Percentiles rank a stretch among this genome's conserved stretches.
These are phyloP conservation scores for Machaerirhynchus nigripectus DNA, from an alignment of 2,113 vertebrate species.

Conservation along the genomic window DNA sequence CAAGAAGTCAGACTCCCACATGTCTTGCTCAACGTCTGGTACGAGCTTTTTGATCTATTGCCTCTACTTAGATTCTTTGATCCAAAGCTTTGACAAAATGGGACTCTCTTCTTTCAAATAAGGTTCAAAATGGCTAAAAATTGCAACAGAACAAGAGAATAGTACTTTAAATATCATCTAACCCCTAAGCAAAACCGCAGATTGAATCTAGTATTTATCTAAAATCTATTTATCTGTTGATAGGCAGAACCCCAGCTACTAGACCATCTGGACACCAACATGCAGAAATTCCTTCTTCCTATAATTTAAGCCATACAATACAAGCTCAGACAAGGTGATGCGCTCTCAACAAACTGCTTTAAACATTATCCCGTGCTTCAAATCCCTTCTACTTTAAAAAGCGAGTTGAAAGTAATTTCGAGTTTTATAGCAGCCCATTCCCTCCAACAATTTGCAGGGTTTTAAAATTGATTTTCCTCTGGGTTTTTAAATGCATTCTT, in stretches of 20 bases:
- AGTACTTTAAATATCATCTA: constrained; percentile 20
- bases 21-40: constrained; percentile 36
- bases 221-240: not conserved
- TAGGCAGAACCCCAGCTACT: not conserved
- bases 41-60: constrained; percentile 36
- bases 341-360: not conserved
- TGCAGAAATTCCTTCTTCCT: not conserved
- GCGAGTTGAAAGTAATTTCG: not conserved
- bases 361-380: not conserved
- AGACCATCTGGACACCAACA: not conserved
- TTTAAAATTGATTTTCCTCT: not conserved
- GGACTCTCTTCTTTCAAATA: constrained; percentile 9
- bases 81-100: constrained; percentile 44
- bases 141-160: not conserved
- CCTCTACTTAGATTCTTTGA: constrained; percentile 33
- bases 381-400: not conserved
- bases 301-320: not conserved
- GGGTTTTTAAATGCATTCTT: not conserved
- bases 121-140: constrained; percentile 8
- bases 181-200: not conserved
- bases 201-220: not conserved
- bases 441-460: not conserved
- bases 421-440: not conserved
- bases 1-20: constrained; percentile 42
- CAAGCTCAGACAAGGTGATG: not conserved